These are phyloP conservation scores for Himalopsyche kuldschensis DNA, from an alignment of 2,888 invertebrate species.

Conservation along the genomic window DNA sequence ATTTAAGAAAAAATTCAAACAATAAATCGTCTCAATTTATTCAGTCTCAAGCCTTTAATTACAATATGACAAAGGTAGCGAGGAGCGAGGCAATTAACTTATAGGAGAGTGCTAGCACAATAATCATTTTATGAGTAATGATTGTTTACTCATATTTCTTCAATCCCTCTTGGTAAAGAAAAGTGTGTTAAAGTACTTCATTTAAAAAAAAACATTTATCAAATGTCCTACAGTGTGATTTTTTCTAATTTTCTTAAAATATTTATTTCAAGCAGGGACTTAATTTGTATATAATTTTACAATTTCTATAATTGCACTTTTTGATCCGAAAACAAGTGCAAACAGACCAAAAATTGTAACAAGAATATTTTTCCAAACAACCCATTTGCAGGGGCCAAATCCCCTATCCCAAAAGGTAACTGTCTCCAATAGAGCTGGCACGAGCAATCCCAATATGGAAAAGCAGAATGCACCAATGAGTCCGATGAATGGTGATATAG, in stretches of 20 bases:
- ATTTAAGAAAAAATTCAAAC: background rate
- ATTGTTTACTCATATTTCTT: background rate
- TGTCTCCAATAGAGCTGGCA: constrained; percentile 83
- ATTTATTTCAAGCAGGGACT: background rate
- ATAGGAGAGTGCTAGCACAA: background rate
- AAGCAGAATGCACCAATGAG: constrained; percentile 93
- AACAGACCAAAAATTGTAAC: constrained; percentile 75
- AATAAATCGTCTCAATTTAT: background rate
- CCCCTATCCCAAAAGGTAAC: constrained; percentile 85
- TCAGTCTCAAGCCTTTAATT: background rate
- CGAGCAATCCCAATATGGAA: constrained; percentile 85
- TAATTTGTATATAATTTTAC: constrained; percentile 41
- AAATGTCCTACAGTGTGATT: background rate
- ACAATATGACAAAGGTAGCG: background rate
- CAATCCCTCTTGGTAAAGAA: background rate
- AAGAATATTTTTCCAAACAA: constrained; percentile 76
- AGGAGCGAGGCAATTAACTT: background rate
- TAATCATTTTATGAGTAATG: background rate
- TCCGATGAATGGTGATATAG: constrained; percentile 86
- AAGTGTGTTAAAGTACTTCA: background rate
- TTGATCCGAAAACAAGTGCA: constrained; percentile 82
- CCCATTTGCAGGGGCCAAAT: constrained; percentile 72
- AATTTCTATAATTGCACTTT: constrained; percentile 66
- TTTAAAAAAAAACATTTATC: background rate
- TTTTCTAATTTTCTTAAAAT: background rate